Base-by-base conservation (phyloP, 2,888 invertebrate genomes). In the Temnothorax rugatulus region DNA sequence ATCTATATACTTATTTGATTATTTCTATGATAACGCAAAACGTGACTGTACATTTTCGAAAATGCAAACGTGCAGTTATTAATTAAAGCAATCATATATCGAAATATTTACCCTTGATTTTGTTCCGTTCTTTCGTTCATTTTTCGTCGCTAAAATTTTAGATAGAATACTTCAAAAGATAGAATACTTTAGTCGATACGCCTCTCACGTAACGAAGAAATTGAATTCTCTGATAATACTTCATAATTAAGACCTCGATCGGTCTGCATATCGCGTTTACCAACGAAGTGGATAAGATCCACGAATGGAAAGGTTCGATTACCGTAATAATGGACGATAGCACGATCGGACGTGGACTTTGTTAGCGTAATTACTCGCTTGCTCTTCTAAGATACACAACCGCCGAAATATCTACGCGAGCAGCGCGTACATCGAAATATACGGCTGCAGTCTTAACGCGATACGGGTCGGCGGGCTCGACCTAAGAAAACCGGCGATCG, bases 401-500 rank as follows among this genome's bases (percentile, higher is more conserved):
- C 41, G 29, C 9, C 75, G 75, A 74, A 74, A 74, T 63, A 41
- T 63, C 25, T 29, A 13, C 13, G 41, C 38, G 50, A 44, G n/a
- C 4, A n/a, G 29, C 38, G 34, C 41, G 13, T 38, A 13, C 61
- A 11, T 3, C 18, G 3, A 75, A 38, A 8, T 38, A 47, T 34
- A 1, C 15, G 29, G 8, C 18, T 21, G 77, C 29, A 52, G n/a
- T 52, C 52, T 41, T 61, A 11, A 1, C 25, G 15, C 15, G 64
- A 41, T 21, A 57, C 11, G 47, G 52, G 21, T 50, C 47, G 57
- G 8, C 81, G 29, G 34, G 38, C 69, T 59, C 73, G 54, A 75
- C 34, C 34, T 34, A 15, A 8, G 34, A 57, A 3, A 52, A 13
- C 25, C 63, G 59, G 52, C 83, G 61, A 88, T 89, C 86, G 86